Evolutionary conservation across 2,888 invertebrate species (phyloP), one percentile per base, ranked within the genome.

Genomic region (Coremacera marginata): DNA sequence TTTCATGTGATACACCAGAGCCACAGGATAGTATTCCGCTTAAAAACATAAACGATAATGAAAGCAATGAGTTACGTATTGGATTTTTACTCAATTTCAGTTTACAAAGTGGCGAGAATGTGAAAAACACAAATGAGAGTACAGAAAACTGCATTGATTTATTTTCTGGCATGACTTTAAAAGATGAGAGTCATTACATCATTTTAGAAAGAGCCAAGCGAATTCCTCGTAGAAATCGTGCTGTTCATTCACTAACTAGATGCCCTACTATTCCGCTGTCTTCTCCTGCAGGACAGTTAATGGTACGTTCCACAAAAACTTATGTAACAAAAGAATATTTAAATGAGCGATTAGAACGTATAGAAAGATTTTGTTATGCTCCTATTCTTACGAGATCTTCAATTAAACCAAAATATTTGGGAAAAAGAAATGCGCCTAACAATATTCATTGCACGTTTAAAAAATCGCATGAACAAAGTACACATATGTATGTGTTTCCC

Each of bases 181-280:
- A 71, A 63, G 57, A 80, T 52, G 80, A 81, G 78, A 67, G 80
- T 72, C 63, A 80, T 79, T 81, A 82, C 76, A 78, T 81, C 78
- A 81, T 81, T 62, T 80, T 83, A 78, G 86, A 81, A 81, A 89
- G 83, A 83, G 86, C 79, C 83, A 90, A 78, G 78, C 87, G 88
- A 14, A 82, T 89, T 77, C 87, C 89, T 16, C 84, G 90, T 52
- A 88, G 91, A 63, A 89, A 90, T 81, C 89, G 91, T 63, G 87
- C 89, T 22, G 88, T 90, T 9, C 87, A 87, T 81, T 90, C 90
- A 44, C 86, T 91, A 16, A 87, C 90, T 31, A 87, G 90, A 76
- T 91, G 90, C 81, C 88, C 90, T 16, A 88, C 89, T 65, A 91
- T 91, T 78, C 91, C 91, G 3, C 88, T 91, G 75, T 91, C 91